Conservation (phyloP, 2,797 vertebrate species). For the Dipus sagitta region DNA sequence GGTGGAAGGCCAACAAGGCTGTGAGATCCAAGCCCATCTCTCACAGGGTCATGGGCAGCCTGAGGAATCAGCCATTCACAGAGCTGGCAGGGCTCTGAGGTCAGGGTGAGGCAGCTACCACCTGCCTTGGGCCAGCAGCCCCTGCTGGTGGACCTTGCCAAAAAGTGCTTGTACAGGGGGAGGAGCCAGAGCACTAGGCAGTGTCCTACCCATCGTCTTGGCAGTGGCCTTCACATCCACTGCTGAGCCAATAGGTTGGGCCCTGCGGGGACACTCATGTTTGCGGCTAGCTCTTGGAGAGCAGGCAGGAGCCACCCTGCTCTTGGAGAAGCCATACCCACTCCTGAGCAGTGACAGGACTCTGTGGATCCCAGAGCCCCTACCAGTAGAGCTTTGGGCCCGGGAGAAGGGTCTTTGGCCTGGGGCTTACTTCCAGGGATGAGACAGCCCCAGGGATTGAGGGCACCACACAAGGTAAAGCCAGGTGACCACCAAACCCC, state of each 20-base stretch:
- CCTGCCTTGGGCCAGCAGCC: not conserved
- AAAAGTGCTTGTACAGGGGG: not conserved
- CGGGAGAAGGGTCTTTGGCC: fast-evolving
- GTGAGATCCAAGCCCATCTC: not conserved
- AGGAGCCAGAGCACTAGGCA: fast-evolving
- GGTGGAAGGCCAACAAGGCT: not conserved
- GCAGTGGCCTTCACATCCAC: fast-evolving
- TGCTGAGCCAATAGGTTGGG: not conserved
- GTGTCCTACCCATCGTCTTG: not conserved
- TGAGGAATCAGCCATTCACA: fast-evolving
- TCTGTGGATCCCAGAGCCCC: not conserved
- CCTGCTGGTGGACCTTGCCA: not conserved
- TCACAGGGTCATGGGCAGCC: not conserved
- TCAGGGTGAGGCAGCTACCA: not conserved
- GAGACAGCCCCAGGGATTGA: not conserved
- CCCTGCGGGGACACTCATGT: fast-evolving
- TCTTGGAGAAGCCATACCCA: too few relatives aligned
- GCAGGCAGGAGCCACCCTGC: too few relatives aligned
- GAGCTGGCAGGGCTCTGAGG: not conserved
- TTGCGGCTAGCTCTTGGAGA: not conserved
- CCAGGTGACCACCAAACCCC: not conserved
- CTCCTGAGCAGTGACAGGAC: too few relatives aligned
- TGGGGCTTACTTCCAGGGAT: not conserved
- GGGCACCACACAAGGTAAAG: not conserved
- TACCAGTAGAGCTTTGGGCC: too few relatives aligned